These are phyloP conservation scores for Diarsia rubi DNA, from an alignment of 2,888 invertebrate species.

Conservation along the genomic window DNA sequence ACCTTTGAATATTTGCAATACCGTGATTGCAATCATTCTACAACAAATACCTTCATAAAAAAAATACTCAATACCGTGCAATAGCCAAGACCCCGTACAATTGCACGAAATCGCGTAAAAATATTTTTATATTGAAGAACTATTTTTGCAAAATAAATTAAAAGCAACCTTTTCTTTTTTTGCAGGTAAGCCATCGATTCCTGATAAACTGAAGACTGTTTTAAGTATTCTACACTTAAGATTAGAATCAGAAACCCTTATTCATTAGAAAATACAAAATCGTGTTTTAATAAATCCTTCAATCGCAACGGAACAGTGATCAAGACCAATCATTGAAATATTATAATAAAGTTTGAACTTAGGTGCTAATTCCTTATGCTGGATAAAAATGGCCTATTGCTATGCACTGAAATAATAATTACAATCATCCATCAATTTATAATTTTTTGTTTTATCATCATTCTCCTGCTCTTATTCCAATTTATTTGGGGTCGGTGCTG, in stretches of 20 bases:
- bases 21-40: neutral
- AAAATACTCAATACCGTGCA: too few species aligned
- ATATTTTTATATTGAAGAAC: too few species aligned
- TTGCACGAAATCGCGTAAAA: neutral
- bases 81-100: neutral
- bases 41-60: too few species aligned
- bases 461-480: too few species aligned
- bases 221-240: slow-evolving; percentile 51
- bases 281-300: neutral
- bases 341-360: neutral
- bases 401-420: neutral
- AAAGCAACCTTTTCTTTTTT: slow-evolving; percentile 48
- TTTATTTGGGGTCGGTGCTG: too few species aligned
- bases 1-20: neutral
- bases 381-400: neutral
- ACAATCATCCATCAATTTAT: too few species aligned
- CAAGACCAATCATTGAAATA: too few species aligned
- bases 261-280: neutral
- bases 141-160: neutral
- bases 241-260: neutral
- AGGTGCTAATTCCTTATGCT: neutral
- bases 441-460: too few species aligned
- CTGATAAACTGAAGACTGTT: slow-evolving; percentile 17
- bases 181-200: slow-evolving; percentile 59
- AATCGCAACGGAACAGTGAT: neutral